Evolutionary conservation across 2,797 vertebrate genomes (phyloP), one percentile per base, ranked within the genome.

Genomic region (Chelon auratus): DNA sequence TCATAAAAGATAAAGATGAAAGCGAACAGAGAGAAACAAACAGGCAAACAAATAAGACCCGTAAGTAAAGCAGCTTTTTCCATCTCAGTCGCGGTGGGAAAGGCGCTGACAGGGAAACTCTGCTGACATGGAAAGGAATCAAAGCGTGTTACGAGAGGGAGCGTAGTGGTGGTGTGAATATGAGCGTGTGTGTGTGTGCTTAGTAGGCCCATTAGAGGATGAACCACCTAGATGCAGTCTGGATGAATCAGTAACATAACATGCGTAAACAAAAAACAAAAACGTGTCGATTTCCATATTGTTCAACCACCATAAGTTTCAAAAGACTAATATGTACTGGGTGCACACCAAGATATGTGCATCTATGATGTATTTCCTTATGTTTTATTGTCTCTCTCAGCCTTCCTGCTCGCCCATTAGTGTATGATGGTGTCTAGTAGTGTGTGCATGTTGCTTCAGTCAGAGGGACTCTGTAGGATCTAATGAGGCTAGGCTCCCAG

Each of bases 1-100:
- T 89, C 91, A 91, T 92, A 90, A 93, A 92, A 93, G 92, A 93
- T 92, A 90, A 90, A 94, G 93, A 94, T 94, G 92, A 94, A 94
- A 95, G 93, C 67, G 78, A 91, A 83, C 74, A 70, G 84, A 77
- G 86, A 91, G 83, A 92, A 93, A 92, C 87, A 93, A 93, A 94
- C 91, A 91, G 86, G 86, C 89, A 92, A 91, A 92, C 93, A 94
- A 94, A 94, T 92, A 94, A 92, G 92, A 93, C 85, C 85, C 84
- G 84, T 89, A 92, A 91, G 92, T 92, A 87, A 94, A 91, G 92
- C 82, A 89, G 90, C 87, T 90, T 91, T 92, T 91, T 92, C 91
- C 89, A 90, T 92, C 87, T 90, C 78, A 63, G 88, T 81, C 76
- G 22, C 81, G 66, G 87, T 59, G 26, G 89, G 78, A 68, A 86